Percentiles rank a stretch among this genome's conserved stretches.
Evolutionary conservation across 2,797 vertebrate species (phyloP).

Genomic region (Ciconia nigra): DNA sequence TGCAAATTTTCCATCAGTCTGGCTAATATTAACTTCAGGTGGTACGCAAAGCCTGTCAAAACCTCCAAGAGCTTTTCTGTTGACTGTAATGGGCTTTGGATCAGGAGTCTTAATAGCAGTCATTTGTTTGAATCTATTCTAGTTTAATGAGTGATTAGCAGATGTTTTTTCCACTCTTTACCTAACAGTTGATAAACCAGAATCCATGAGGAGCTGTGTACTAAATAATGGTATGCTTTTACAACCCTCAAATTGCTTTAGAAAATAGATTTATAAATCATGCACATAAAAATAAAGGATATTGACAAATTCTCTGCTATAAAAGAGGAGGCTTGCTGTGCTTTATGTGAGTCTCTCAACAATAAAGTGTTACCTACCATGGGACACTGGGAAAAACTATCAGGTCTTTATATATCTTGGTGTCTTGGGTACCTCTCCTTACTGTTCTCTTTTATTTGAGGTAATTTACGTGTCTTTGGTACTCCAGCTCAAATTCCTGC

Average conservation of each 20-base stretch:
- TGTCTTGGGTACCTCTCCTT: not conserved
- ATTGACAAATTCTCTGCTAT: slow-evolving; percentile 13
- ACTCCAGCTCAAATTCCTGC: not conserved
- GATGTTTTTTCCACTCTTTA: slow-evolving; percentile 13
- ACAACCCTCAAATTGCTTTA: slow-evolving; percentile 11
- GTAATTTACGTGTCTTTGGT: not conserved
- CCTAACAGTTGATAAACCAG: slow-evolving; percentile 13
- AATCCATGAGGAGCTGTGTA: not conserved
- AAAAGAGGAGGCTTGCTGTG: not conserved
- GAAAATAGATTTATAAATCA: slow-evolving; percentile 40
- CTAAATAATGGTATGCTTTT: slow-evolving; percentile 18
- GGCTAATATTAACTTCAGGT: not conserved
- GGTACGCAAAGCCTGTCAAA: not conserved
- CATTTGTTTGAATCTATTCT: slow-evolving; percentile 17
- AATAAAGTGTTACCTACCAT: not conserved
- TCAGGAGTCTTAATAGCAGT: not conserved
- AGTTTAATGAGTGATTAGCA: slow-evolving; percentile 48
- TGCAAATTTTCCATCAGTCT: not conserved
- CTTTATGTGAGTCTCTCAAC: slow-evolving; percentile 13
- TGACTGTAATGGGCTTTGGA: not conserved
- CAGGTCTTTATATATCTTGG: not conserved
- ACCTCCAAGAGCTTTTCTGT: not conserved
- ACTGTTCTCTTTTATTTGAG: not conserved
- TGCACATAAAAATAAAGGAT: not conserved
- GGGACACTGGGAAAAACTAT: not conserved